A percentile compares a stretch with the other conserved stretches of the same genome.
These are phyloP conservation scores for Eremobia ochroleuca DNA, from an alignment of 2,888 invertebrate species.

Conservation along the genomic window DNA sequence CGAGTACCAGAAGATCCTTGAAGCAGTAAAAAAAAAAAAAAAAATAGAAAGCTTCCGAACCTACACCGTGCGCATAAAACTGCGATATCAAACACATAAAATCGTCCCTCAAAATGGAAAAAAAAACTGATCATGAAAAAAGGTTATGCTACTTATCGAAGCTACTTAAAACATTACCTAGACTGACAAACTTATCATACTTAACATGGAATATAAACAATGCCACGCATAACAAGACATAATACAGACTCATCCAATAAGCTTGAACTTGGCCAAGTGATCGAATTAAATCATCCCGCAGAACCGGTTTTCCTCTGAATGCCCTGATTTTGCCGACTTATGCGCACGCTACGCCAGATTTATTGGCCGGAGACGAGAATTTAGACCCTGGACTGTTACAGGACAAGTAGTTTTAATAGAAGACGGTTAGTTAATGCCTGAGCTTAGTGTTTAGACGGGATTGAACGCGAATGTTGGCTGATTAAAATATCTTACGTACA, in stretches of 20 bases:
- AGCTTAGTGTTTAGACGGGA: constrained; percentile 22
- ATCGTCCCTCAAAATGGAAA: not conserved
- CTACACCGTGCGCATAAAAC: constrained; percentile 3
- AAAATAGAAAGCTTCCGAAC: not conserved
- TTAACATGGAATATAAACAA: constrained; percentile 26
- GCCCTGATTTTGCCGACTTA: constrained; percentile 65
- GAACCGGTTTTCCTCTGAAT: constrained; percentile 63
- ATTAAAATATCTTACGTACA: constrained; percentile 24
- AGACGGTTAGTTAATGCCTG: constrained; percentile 26
- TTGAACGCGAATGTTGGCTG: constrained; percentile 18
- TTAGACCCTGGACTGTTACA: constrained; percentile 54
- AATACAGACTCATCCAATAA: constrained; percentile 34
- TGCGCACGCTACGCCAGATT: constrained; percentile 59
- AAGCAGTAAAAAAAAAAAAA: too few species aligned
- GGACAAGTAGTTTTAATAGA: constrained; percentile 53
- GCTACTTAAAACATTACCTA: constrained; percentile 17
- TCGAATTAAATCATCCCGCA: constrained; percentile 65
- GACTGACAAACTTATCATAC: constrained; percentile 2
- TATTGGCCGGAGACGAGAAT: constrained; percentile 49
- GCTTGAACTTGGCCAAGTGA: constrained; percentile 72
- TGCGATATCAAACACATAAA: not conserved
- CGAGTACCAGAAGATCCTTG: not conserved
- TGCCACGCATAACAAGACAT: constrained; percentile 33
- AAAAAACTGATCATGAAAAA: not conserved
- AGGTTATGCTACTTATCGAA: not conserved